Percentiles rank a stretch among this genome's conserved stretches.
These are phyloP conservation scores for Prolemur simus DNA, from an alignment of 2,113 vertebrate species.

Conservation along the genomic window DNA sequence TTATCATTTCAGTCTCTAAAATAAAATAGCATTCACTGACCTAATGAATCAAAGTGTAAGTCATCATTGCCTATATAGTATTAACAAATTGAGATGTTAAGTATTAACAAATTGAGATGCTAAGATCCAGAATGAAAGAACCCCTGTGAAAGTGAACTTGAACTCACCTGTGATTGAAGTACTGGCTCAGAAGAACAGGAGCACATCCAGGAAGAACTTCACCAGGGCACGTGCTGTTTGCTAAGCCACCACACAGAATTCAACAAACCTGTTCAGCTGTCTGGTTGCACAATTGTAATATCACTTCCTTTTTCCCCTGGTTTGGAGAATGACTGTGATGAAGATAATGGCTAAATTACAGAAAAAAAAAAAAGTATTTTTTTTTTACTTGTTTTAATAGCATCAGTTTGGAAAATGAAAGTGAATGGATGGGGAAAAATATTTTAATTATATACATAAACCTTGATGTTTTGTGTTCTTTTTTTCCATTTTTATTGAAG, in stretches of 20 bases:
- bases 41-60: neutral
- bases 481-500: neutral
- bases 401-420: conserved; percentile 49
- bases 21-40: neutral
- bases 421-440: neutral
- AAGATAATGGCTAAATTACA: neutral
- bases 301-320: neutral
- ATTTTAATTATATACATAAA: neutral
- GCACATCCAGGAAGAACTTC: neutral
- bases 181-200: neutral
- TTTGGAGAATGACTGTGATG: neutral
- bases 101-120: neutral
- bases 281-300: neutral
- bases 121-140: neutral
- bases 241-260: neutral
- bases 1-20: conserved; percentile 8
- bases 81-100: neutral
- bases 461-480: neutral
- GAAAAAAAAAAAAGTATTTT: neutral
- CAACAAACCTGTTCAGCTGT: neutral
- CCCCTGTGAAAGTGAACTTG: neutral
- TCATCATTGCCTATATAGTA: neutral
- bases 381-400: neutral
- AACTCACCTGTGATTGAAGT: neutral
- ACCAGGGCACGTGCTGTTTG: neutral